Conservation (phyloP, 2,888 invertebrate genomes). For the Pantelozetes paolii region DNA sequence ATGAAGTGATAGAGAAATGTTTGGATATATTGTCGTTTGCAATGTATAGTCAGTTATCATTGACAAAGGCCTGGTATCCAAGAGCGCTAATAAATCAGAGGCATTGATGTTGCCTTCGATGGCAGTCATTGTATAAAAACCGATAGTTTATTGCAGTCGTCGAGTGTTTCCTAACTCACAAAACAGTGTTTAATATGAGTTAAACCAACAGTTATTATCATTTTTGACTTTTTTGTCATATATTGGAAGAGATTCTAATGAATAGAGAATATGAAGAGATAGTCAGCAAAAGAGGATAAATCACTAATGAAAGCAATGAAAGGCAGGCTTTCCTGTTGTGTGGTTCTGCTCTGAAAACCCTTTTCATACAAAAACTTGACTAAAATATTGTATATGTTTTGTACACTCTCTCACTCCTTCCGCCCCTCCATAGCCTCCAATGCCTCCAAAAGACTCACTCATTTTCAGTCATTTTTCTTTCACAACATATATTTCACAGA, state of each 20-base stretch:
- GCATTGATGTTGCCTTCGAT: background rate
- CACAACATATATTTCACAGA: background rate
- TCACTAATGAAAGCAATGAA: constrained; percentile 30
- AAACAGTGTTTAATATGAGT: background rate
- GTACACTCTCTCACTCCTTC: constrained; percentile 28
- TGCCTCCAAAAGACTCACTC: too few species aligned
- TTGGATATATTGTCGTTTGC: constrained; percentile 21
- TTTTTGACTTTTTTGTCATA: constrained; percentile 24
- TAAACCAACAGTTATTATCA: constrained; percentile 26
- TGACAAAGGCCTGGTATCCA: constrained; percentile 30
- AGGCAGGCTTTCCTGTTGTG: constrained; percentile 32
- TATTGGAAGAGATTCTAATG: constrained; percentile 8
- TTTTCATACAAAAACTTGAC: background rate
- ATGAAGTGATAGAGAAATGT: background rate
- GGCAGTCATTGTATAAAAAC: background rate
- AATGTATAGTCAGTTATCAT: background rate
- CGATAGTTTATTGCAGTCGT: background rate
- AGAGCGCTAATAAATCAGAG: constrained; percentile 34
- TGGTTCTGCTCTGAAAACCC: constrained; percentile 34
- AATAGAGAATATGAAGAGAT: constrained; percentile 24
- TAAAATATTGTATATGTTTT: constrained; percentile 11
- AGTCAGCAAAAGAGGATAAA: constrained; percentile 29
- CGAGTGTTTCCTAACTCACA: constrained; percentile 24
- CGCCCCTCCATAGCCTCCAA: constrained; percentile 19
- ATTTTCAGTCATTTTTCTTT: constrained; percentile 30